These are phyloP conservation scores for Cottus gobio DNA, from an alignment of 2,113 vertebrate species.

Conservation along the genomic window DNA sequence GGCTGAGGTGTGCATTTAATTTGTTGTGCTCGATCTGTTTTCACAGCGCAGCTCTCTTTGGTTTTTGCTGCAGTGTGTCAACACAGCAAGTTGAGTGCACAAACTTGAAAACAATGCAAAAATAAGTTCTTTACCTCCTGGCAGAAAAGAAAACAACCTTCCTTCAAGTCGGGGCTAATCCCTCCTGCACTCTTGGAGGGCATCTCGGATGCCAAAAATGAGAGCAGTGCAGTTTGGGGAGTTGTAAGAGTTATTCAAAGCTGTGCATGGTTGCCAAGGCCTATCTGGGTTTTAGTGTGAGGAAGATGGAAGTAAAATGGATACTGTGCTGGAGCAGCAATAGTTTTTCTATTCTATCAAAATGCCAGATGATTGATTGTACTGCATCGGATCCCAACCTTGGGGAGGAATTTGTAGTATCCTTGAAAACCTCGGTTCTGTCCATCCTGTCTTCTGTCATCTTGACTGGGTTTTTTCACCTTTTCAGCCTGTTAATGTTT, in stretches of 20 bases:
- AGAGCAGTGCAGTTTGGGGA: background rate
- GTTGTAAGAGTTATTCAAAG: background rate
- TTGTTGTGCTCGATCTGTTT: background rate
- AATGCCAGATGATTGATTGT: background rate
- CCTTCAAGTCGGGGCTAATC: background rate
- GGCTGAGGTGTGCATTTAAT: background rate
- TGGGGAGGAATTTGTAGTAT: background rate
- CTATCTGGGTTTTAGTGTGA: background rate
- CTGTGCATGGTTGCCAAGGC: background rate
- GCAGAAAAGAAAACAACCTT: constrained; percentile 21
- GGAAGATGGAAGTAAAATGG: background rate
- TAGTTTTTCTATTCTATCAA: background rate
- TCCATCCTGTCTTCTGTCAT: background rate
- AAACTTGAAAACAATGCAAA: background rate
- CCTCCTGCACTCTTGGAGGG: constrained; percentile 2
- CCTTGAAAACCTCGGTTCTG: background rate
- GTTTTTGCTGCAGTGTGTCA: constrained; percentile 26
- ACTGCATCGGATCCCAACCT: too few species aligned
- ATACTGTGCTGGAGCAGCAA: background rate
- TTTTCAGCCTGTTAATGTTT: background rate
- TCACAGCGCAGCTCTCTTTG: background rate
- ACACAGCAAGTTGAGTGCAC: background rate
- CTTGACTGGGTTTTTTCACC: background rate
- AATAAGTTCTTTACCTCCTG: constrained; percentile 17
- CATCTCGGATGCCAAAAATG: constrained; percentile 17